Evolutionary conservation across 2,888 invertebrate genomes (phyloP).

Genomic region (Yponomeuta cagnagella): DNA sequence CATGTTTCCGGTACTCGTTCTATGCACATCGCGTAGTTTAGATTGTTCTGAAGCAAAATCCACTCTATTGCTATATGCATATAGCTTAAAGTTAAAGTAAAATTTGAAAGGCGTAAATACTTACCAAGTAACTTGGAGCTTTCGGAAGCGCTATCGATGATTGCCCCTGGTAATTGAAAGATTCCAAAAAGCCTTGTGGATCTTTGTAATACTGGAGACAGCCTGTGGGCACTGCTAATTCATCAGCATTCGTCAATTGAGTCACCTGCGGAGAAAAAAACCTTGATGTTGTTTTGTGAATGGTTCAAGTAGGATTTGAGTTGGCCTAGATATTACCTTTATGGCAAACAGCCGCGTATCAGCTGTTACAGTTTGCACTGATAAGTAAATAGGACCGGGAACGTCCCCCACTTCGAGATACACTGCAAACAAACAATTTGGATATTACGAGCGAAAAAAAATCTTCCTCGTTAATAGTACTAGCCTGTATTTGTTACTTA

Average conservation of each 20-base stretch:
- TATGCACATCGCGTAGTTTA: slow-evolving; percentile 86
- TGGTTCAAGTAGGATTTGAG: neutral
- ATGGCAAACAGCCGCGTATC: slow-evolving; percentile 78
- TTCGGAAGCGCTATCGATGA: slow-evolving; percentile 72
- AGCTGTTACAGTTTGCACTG: slow-evolving; percentile 75
- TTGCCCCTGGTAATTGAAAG: slow-evolving; percentile 81
- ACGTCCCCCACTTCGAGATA: slow-evolving; percentile 81
- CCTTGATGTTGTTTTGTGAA: neutral
- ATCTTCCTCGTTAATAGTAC: neutral
- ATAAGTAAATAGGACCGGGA: slow-evolving; percentile 78
- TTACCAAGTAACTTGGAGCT: slow-evolving; percentile 78
- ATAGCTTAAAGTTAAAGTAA: neutral
- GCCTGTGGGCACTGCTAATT: slow-evolving; percentile 67
- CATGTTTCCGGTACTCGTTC: slow-evolving; percentile 77
- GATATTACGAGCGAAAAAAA: neutral
- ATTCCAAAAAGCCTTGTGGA: slow-evolving; percentile 76
- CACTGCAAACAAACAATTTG: slow-evolving; percentile 63
- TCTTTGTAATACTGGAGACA: slow-evolving; percentile 81
- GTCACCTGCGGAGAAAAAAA: slow-evolving; percentile 41
- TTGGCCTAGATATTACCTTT: slow-evolving; percentile 52
- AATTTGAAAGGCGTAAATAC: neutral
- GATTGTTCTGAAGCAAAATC: slow-evolving; percentile 77
- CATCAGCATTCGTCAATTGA: slow-evolving; percentile 52
- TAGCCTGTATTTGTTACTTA: slow-evolving; percentile 42
- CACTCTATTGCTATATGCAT: neutral